Base-by-base conservation (phyloP, 2,888 invertebrate species). In the Yponomeuta sedellus region DNA sequence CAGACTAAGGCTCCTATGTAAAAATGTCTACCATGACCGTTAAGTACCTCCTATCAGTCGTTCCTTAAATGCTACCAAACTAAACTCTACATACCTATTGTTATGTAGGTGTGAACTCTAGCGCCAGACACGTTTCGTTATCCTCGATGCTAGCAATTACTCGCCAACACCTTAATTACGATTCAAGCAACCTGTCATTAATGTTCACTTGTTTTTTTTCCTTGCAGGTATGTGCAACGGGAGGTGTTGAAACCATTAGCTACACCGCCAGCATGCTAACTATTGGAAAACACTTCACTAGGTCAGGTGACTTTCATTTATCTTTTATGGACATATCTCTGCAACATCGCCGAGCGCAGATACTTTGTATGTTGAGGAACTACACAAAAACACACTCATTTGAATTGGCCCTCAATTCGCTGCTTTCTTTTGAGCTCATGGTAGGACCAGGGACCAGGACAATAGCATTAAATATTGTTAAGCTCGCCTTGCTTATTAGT, bases 151-250 rank as follows among this genome's bases (percentile, higher is more conserved):
- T 4, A 52, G 16, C 44, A 52, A 10, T 52, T 52, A 52, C 44
- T 52, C 5, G 44, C 44, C 44, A 52, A 52, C 44, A 52, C 1
- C 44, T 52, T 16, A 52, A 52, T 52, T 16, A 52, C 16, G 44
- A 52, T 52, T 52, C 67, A 69, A 70, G 40, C 66, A 66, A 66
- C 61, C 61, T 61, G 34, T 61, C 61, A 61, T 61, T 61, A 61
- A 61, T n/a, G 61, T 25, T 62, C 44, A 52, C 19, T 44, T 52
- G 44, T 52, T 19, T 63, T 44, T n/a, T 63, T 63, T 63, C 63
- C 22, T 63, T 63, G 19, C 63, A 63, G 63, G 63, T 63, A 63
- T 44, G 63, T 44, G n/a, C 44, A 11, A 20, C 40, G 20, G 22
- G 19, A 63, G 63, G 63, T 63, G 63, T 63, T 63, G 63, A 63